Evolutionary conservation across 2,888 invertebrate genomes (phyloP), one percentile per base, ranked within the genome.

Genomic region (Drepanosiphum platanoidis): DNA sequence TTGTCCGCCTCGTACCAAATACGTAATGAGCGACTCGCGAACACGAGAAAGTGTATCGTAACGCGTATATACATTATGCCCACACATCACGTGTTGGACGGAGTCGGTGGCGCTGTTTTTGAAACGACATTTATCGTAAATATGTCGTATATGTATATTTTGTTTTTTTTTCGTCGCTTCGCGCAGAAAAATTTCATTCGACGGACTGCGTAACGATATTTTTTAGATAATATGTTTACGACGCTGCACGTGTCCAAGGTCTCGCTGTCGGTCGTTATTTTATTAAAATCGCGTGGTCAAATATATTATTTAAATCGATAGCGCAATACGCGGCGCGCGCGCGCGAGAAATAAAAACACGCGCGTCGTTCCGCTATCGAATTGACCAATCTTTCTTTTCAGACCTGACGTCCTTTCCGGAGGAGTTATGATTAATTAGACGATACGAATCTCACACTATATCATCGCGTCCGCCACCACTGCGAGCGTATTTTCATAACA

Each of bases 241-340:
- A 64, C 30, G 61, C n/a, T 27, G 2, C 61, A 27, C 64, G 64
- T 13, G 30, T 30, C 64, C 64, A 64, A 64, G 64, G 64, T 64
- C 64, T 64, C 64, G 27, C 30, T 11, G 27, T n/a, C 64, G 30
- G 64, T 61, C 52, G 52, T 52, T 52, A 52, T 30, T 11, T n/a
- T n/a, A n/a, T n/a, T n/a, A n/a, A 11, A 64, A 64, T 64, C 30
- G 64, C 64, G 64, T 64, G 64, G 30, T 64, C 64, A 64, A 27
- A 64, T 30, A 11, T 64, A 30, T 64, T 64, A 64, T 64, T 64
- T 27, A 64, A 64, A 64, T 64, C 64, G 64, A 64, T 64, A 64
- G 64, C 64, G 64, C 27, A 64, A 64, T 5, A 64, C 27, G 2
- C 22, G 22, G 18, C 46, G 30, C 39, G 30, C 46, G 42, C 11